phyloP scores from a whole-genome alignment of 2,113 vertebrate genomes.

The Columba livia region DNA sequence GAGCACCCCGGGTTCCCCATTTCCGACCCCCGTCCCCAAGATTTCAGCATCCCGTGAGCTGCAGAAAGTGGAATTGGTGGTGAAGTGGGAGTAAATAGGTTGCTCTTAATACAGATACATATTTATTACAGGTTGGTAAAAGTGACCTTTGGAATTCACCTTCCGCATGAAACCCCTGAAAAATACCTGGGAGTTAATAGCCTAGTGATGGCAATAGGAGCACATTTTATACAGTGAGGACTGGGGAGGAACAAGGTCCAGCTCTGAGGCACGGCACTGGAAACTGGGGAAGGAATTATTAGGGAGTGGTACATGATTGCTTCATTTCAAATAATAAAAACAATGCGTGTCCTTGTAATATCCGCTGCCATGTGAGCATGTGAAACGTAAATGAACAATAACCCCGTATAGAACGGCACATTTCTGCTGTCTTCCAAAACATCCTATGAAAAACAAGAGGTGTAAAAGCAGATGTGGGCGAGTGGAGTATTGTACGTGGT shows the following conservation, averaged over 20 bases:
- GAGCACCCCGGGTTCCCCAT: fast-evolving
- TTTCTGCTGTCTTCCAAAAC: neutral
- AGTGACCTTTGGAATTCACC: neutral
- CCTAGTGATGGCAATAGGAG: neutral
- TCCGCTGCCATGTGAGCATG: neutral
- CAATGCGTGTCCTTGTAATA: too few relatives aligned
- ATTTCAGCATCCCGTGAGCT: neutral
- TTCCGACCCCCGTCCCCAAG: neutral
- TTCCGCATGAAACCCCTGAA: fast-evolving
- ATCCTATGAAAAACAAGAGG: neutral
- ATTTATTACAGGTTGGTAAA: neutral
- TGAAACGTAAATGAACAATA: fast-evolving
- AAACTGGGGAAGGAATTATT: neutral
- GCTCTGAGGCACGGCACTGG: neutral
- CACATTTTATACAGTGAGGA: neutral
- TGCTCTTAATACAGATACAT: fast-evolving
- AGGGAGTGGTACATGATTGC: neutral
- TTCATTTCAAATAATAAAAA: neutral
- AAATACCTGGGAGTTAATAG: neutral
- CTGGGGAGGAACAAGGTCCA: neutral
- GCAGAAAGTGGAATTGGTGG: neutral
- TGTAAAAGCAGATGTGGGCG: fast-evolving
- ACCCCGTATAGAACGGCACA: fast-evolving
- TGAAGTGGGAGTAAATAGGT: neutral
- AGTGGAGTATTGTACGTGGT: neutral